Evolutionary conservation across 2,797 vertebrate genomes (phyloP), one percentile per base, ranked within the genome.

Genomic region (Kryptolebias ocellatus): DNA sequence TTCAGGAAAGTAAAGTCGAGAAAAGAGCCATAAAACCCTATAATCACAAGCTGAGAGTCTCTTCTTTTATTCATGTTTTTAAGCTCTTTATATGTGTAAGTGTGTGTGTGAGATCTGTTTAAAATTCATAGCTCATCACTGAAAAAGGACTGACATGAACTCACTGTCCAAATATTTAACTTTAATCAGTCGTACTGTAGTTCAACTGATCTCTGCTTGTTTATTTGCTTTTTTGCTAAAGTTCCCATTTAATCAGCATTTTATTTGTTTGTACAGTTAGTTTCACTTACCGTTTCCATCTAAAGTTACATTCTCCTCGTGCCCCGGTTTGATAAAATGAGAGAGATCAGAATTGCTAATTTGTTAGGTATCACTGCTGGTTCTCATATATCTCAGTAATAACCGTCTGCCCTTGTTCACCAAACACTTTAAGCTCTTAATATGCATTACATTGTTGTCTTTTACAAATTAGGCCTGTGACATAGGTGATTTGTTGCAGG

Each of bases 391-490:
- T 85, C 53, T 81, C 66, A 20, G 9, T n/a, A 31, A 3, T 60
- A 56, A 73, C 54, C 57, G 28, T 44, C 42, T 60, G 54, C 56
- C 70, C 79, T 80, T 88, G 75, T 80, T 81, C 61, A 42, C 62
- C 11, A 42, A 74, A 79, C 78, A 74, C 83, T 89, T 90, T 77
- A 87, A 46, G 46, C 75, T 66, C 77, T 70, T 70, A 85, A 80
- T 82, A 75, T 75, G 60, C 83, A 89, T 91, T 84, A 89, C 65
- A 53, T 76, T 83, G 80, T 90, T 89, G 87, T 92, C 83, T 92
- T 91, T 92, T 81, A 87, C 83, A 92, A 92, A 91, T 90, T 89
- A 88, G 84, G 84, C 80, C 80, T 86, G 85, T 83, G 81, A 69
- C 78, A 64, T 16, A 61, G 83, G 76, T 90, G 85, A 92, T 93